Base-by-base conservation (phyloP, 2,888 invertebrate genomes). In the Tenthredo scrophulariae region DNA sequence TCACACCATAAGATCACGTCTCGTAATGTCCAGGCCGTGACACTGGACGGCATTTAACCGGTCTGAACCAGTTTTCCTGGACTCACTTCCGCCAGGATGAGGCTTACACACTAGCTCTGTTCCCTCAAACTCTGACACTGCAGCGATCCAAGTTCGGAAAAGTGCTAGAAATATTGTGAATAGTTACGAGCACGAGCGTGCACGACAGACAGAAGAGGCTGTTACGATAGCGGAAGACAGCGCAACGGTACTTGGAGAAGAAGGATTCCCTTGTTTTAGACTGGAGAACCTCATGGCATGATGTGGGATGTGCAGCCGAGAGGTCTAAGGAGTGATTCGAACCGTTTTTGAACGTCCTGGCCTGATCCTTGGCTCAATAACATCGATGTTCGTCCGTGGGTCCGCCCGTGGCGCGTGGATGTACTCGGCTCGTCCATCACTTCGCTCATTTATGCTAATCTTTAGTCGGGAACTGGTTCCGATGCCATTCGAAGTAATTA, bases 401-500 rank as follows among this genome's bases (percentile, higher is more conserved):
- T 62, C 22, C 4, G 62, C 62, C 80, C 58, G 67, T 65, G 70
- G 83, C 83, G 83, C 83, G 83, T 83, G 83, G 83, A 83, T 46
- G 83, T 46, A 37, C 58, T 50, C 37, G 33, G 83, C 89, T 90
- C 91, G 91, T 91, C 91, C 91, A 92, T 91, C 91, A 91, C 91
- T 91, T 91, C 89, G 91, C 92, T 92, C 92, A 90, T 89, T 92
- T 91, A 92, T 91, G 92, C 91, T 90, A 91, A 91, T 91, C 90
- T 87, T 83, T 87, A 86, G 86, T 87, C 87, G 84, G 85, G 86
- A 89, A 92, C 92, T 91, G 91, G 92, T 91, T 92, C 90, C 88
- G 87, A 89, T 88, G 87, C 89, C 89, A 89, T 89, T 88, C 89
- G 87, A 88, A 90, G 91, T 92, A 92, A 92, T 92, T 92, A 92